Base-by-base conservation (phyloP, 92 coral and sea anemone genomes). In the Paramuricea clavata region DNA sequence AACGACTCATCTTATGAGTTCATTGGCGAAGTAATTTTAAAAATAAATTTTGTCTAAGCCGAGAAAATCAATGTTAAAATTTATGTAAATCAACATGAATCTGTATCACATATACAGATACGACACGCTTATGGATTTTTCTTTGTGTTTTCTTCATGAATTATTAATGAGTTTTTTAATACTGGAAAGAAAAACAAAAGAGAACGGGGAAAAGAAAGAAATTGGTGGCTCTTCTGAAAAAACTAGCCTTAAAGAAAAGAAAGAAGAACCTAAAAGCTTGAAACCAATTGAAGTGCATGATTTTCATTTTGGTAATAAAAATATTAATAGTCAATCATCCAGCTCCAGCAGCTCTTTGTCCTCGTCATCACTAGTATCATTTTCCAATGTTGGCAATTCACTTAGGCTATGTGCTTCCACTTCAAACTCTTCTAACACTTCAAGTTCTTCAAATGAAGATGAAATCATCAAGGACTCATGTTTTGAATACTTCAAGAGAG, bases 391-490 rank as follows among this genome's bases (percentile, higher is more conserved):
- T 2, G 65, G 7, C 65, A 57, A 57, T 57, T 17, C 65, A 57
- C 25, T 57, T 57, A 57, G 65, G 22, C 25, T 57, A 57, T 22
- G 65, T 16, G 25, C 65, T 2, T 57, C 65, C 25, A 57, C 65
- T 57, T 57, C 3, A 57, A 57, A 57, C 0, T 57, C 65, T 22
- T 57, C 7, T 17, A 57, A 57, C 65, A 2, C 25, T 17, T 57
- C 65, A 57, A 57, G 65, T 16, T 57, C 65, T 57, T 57, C 65
- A 57, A 57, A 57, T 57, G 65, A 57, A 57, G 65, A 57, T 22
- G 25, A 57, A 57, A 57, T 57, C 65, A 57, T 57, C 65, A 22
- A 2, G 25, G 65, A 16, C 25, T 57, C 65, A 1, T 57, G 65
- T 57, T 57, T 57, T 57, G 65, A 57, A 57, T 57, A 57, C 65